phyloP scores from a whole-genome alignment of 2,113 vertebrate genomes.

The Myodes glareolus region DNA sequence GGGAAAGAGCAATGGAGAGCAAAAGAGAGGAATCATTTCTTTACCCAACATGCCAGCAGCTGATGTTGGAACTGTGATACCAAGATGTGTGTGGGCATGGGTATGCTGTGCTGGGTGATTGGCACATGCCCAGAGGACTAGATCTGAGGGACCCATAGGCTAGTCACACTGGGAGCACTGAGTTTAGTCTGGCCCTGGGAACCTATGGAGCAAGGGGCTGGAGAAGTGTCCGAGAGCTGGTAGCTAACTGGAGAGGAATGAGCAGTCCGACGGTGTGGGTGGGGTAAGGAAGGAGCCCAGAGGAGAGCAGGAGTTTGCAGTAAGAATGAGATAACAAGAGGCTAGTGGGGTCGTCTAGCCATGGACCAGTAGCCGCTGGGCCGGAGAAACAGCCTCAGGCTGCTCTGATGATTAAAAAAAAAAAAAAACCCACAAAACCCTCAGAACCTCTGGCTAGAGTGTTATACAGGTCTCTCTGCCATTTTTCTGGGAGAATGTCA shows the following conservation, averaged over 20 bases:
- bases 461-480: not conserved
- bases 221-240: not conserved
- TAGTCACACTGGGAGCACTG: not conserved
- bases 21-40: not conserved
- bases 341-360: no score
- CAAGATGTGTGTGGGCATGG: not conserved
- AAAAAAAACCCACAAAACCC: not conserved
- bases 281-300: not conserved
- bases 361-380: not conserved
- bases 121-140: not conserved
- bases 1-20: not conserved
- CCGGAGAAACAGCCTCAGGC: not conserved
- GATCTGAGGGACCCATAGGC: not conserved
- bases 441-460: no score
- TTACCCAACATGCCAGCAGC: not conserved
- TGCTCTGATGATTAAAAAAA: not conserved
- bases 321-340: not conserved
- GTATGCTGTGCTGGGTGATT: fast-evolving
- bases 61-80: not conserved
- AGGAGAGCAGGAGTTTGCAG: no score
- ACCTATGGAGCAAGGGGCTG: not conserved
- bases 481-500: not conserved
- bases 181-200: not conserved
- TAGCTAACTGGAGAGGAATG: not conserved
- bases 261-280: not conserved